Evolutionary conservation across 1,140 invertebrate genomes (phyloP).

Genomic region (Euglossa dilemma): DNA sequence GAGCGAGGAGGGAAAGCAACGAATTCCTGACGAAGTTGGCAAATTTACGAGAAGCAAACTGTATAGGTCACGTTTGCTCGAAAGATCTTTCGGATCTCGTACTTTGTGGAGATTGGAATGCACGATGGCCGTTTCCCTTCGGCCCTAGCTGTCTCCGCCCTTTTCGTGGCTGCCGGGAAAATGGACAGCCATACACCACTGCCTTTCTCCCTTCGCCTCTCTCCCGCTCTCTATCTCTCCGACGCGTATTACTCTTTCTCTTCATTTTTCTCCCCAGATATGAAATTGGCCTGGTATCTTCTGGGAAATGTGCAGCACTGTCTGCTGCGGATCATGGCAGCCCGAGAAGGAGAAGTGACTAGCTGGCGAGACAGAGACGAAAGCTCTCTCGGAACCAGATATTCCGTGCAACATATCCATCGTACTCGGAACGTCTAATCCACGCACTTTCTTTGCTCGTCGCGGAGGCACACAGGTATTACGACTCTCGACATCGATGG

Average conservation of each 20-base stretch:
- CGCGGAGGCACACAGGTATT: too few species aligned
- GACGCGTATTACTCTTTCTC: conserved; percentile 17
- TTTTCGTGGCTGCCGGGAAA: conserved; percentile 26
- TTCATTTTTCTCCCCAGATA: conserved; percentile 62
- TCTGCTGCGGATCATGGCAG: conserved; percentile 38
- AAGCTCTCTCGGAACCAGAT: conserved; percentile 16
- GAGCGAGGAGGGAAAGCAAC: background rate
- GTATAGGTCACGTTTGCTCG: conserved; percentile 46
- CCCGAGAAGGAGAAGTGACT: background rate
- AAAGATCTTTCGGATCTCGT: conserved; percentile 56
- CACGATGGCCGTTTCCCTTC: conserved; percentile 45
- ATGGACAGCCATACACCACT: background rate
- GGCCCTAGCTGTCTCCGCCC: conserved; percentile 29
- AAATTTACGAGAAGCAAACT: conserved; percentile 34
- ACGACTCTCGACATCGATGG: too few species aligned
- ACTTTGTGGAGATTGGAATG: conserved; percentile 67
- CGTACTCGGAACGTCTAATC: background rate
- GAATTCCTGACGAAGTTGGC: conserved; percentile 3
- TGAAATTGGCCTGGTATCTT: conserved; percentile 71
- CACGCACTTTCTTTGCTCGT: too few species aligned
- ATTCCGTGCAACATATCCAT: conserved; percentile 12
- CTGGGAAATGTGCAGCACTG: conserved; percentile 74
- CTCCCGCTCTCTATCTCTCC: conserved; percentile 21
- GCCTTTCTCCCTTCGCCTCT: background rate
- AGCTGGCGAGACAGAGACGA: background rate